Percentiles rank a stretch among this genome's conserved stretches.
phyloP scores from a whole-genome alignment of 2,113 vertebrate species.

The Saccopteryx leptura region DNA sequence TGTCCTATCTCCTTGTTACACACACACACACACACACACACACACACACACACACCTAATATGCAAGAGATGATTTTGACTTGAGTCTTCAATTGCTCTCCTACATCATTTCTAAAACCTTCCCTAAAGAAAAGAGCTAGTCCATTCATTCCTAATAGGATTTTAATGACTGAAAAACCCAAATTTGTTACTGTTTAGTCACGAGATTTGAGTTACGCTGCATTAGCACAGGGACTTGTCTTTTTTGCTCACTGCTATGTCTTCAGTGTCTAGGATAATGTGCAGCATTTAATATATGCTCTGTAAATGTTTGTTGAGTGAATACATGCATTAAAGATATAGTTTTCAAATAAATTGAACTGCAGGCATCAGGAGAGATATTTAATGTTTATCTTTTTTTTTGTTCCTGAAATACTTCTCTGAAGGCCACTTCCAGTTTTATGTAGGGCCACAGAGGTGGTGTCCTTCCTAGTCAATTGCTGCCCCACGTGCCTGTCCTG shows the following conservation, averaged over 20 bases:
- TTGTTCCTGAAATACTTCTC: background rate
- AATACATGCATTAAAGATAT: background rate
- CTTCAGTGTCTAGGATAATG: background rate
- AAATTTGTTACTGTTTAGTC: background rate
- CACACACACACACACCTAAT: background rate
- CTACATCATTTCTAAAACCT: background rate
- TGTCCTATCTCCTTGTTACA: background rate
- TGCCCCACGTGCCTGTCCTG: background rate
- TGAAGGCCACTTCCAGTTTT: background rate
- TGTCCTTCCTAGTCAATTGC: background rate
- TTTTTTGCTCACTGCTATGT: background rate
- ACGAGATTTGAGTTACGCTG: background rate
- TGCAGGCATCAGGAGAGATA: background rate
- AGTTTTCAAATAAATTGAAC: background rate
- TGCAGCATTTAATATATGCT: background rate
- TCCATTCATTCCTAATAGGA: background rate
- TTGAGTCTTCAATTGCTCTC: background rate
- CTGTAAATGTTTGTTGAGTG: background rate
- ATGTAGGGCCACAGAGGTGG: background rate
- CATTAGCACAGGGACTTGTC: background rate
- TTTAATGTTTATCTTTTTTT: background rate
- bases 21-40: background rate
- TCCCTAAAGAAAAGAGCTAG: background rate
- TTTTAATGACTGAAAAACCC: background rate
- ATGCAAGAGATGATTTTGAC: background rate